phyloP scores from a whole-genome alignment of 2,797 vertebrate genomes.

The Oreochromis grahami region DNA sequence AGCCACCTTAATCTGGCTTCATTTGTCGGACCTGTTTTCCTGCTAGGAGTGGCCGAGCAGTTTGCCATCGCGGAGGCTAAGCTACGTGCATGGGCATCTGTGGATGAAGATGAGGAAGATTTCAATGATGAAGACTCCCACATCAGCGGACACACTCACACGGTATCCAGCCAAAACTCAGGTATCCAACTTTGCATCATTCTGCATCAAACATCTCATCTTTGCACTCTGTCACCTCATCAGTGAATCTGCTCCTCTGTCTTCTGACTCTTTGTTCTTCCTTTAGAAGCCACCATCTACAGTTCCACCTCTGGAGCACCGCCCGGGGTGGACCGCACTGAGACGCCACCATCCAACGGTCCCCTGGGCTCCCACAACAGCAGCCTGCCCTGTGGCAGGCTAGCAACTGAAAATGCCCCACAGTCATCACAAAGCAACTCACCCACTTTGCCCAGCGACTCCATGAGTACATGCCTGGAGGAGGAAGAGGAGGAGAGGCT shows the following conservation, averaged over 20 bases:
- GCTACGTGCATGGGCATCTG: constrained; percentile 93
- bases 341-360: constrained; percentile 71
- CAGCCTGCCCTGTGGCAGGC: constrained; percentile 47
- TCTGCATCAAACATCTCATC: constrained; percentile 22
- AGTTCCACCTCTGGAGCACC: constrained; percentile 40
- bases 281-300: constrained; percentile 62
- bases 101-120: constrained; percentile 86
- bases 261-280: constrained; percentile 75
- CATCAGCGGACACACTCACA: constrained; percentile 12
- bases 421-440: constrained; percentile 49
- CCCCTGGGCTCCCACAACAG: constrained; percentile 75
- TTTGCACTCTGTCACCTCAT: neutral
- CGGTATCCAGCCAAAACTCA: constrained; percentile 53
- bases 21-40: neutral
- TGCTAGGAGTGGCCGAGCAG: constrained; percentile 90
- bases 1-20: neutral
- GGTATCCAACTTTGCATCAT: constrained; percentile 38
- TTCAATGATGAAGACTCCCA: constrained; percentile 86
- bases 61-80: constrained; percentile 98
- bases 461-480: constrained; percentile 45
- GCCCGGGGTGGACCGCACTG: constrained; percentile 72
- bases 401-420: constrained; percentile 39
- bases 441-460: constrained; percentile 37
- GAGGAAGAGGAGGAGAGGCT: constrained; percentile 47
- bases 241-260: constrained; percentile 34